Percentiles rank a stretch among this genome's conserved stretches.
These are phyloP conservation scores for Iselma pallidipennis DNA, from an alignment of 2,888 invertebrate species.

Conservation along the genomic window DNA sequence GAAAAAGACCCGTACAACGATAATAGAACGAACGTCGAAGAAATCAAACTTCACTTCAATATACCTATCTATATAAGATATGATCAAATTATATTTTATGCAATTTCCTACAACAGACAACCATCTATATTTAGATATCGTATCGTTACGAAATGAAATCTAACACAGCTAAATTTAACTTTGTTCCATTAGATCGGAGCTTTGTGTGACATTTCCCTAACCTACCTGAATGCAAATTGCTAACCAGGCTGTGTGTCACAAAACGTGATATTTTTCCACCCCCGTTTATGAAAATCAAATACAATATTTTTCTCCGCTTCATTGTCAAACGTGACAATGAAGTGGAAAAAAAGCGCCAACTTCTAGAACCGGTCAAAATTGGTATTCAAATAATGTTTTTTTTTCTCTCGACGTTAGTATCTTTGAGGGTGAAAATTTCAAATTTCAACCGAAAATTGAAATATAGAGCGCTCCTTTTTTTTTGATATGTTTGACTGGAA, in stretches of 20 bases:
- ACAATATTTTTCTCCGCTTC: no score
- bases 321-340: no score
- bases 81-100: neutral
- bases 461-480: no score
- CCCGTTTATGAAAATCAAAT: neutral
- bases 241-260: no score
- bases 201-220: neutral
- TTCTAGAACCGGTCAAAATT: no score
- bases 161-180: neutral
- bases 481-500: no score
- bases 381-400: no score
- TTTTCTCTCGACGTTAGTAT: no score
- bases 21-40: neutral
- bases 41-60: neutral
- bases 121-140: neutral
- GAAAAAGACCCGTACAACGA: neutral
- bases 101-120: neutral
- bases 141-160: neutral
- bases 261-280: neutral
- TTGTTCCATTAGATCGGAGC: neutral
- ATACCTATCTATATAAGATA: neutral
- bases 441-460: no score
- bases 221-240: neutral
- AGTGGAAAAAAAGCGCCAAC: no score
- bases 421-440: no score